phyloP scores from a whole-genome alignment of 2,797 vertebrate species.

The Cossypha heuglini region DNA sequence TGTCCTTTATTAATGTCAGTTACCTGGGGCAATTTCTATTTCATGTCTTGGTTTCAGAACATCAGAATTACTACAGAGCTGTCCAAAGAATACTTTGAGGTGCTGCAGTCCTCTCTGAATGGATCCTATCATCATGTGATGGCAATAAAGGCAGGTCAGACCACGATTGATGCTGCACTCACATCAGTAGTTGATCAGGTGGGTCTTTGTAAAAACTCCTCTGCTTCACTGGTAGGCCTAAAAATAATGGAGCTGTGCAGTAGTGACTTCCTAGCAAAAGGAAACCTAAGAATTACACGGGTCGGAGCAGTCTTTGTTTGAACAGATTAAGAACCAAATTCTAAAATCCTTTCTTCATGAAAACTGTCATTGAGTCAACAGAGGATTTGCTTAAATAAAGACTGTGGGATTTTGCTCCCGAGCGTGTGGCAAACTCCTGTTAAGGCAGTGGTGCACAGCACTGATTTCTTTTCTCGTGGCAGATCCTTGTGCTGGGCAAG shows the following conservation, averaged over 20 bases:
- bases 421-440: neutral
- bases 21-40: neutral
- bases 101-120: conserved; percentile 87
- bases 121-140: conserved; percentile 88
- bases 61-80: conserved; percentile 83
- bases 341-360: neutral
- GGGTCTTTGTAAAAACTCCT: neutral
- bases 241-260: neutral
- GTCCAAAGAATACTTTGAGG: conserved; percentile 83
- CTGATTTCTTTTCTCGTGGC: neutral
- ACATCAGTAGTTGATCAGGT: conserved; percentile 88
- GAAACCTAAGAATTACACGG: neutral
- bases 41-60: conserved; percentile 78
- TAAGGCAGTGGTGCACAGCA: neutral
- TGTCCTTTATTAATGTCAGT: neutral
- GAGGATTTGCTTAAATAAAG: neutral
- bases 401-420: neutral
- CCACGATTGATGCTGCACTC: conserved; percentile 82
- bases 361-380: neutral
- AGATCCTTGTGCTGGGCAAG: conserved; percentile 3
- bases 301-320: neutral
- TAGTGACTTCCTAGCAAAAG: neutral
- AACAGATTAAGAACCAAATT: neutral
- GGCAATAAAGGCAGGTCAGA: conserved; percentile 83
- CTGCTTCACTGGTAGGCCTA: neutral